phyloP scores from a whole-genome alignment of 2,888 invertebrate species.

The Leucophenga montana region DNA sequence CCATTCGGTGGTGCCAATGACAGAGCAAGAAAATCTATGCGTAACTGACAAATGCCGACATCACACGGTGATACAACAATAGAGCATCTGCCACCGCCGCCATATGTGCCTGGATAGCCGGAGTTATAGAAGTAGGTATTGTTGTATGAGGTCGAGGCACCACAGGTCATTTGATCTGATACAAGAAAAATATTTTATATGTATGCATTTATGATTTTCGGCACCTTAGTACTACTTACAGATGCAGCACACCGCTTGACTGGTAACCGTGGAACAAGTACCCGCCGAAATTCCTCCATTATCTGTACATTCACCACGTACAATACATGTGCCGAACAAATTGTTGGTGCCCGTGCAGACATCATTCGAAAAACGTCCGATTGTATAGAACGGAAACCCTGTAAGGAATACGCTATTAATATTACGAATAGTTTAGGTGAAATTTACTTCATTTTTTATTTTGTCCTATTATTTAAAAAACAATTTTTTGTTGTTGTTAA shows the following conservation, averaged over 20 bases:
- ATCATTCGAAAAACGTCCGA: conserved; percentile 84
- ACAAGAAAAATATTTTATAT: conserved; percentile 23
- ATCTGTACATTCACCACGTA: conserved; percentile 82
- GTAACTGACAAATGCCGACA: conserved; percentile 76
- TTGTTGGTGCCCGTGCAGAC: conserved; percentile 80
- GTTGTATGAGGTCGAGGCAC: conserved; percentile 81
- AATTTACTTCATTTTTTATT: conserved; percentile 3
- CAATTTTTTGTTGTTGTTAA: background rate
- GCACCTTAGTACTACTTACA: conserved; percentile 76
- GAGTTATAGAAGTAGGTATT: conserved; percentile 89
- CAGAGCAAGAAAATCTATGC: conserved; percentile 84
- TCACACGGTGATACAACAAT: conserved; percentile 83
- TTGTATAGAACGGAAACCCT: conserved; percentile 82
- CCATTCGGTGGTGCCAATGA: conserved; percentile 83
- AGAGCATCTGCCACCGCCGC: conserved; percentile 80
- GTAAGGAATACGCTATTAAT: conserved; percentile 34
- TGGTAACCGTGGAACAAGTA: conserved; percentile 78
- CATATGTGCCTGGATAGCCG: conserved; percentile 81
- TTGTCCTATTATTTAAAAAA: no score
- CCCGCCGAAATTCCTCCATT: conserved; percentile 83
- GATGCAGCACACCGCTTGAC: conserved; percentile 87
- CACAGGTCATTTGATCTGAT: conserved; percentile 83
- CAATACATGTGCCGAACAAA: conserved; percentile 84
- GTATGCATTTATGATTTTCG: background rate
- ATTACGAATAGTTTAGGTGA: background rate